Evolutionary conservation across 2,888 invertebrate genomes (phyloP).

Genomic region (Liposcelis brunnea): DNA sequence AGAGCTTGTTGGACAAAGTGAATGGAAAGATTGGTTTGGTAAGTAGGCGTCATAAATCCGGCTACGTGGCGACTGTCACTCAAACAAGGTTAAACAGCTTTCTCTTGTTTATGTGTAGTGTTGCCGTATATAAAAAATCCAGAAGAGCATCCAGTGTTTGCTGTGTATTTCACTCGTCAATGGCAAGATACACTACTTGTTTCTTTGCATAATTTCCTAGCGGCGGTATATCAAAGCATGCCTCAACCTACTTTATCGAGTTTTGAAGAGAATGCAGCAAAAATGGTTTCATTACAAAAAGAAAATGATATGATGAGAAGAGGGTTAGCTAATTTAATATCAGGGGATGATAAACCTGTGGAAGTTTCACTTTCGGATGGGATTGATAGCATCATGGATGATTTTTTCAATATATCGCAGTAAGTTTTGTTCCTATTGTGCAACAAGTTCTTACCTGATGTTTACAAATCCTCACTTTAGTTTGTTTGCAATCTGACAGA

Average conservation of each 20-base stretch:
- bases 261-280: slow-evolving; percentile 69
- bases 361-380: slow-evolving; percentile 51
- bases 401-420: slow-evolving; percentile 78
- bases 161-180: slow-evolving; percentile 74
- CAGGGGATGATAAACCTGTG: slow-evolving; percentile 23
- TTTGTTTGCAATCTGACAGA: too few species aligned
- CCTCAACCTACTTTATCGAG: slow-evolving; percentile 71
- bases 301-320: slow-evolving; percentile 57
- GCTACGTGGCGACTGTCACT: slow-evolving; percentile 12
- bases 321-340: slow-evolving; percentile 26
- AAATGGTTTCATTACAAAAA: slow-evolving; percentile 65
- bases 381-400: slow-evolving; percentile 47
- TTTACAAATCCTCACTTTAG: too few species aligned
- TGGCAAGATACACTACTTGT: slow-evolving; percentile 91
- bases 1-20: slow-evolving; percentile 71
- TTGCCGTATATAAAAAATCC: slow-evolving; percentile 82
- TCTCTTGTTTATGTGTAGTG: slow-evolving; percentile 38
- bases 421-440: slow-evolving; percentile 33
- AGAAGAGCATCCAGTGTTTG: slow-evolving; percentile 75
- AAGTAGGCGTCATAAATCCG: slow-evolving; percentile 27
- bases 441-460: slow-evolving; percentile 3
- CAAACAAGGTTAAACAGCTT: slow-evolving; percentile 1
- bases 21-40: slow-evolving; percentile 99
- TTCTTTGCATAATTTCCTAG: slow-evolving; percentile 83
- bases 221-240: slow-evolving; percentile 77